A percentile compares a stretch with the other conserved stretches of the same genome.
Evolutionary conservation across 30 jellyfish, hydroid and myxozoan genomes (phyloP).

Genomic region (Hydractinia echinata): DNA sequence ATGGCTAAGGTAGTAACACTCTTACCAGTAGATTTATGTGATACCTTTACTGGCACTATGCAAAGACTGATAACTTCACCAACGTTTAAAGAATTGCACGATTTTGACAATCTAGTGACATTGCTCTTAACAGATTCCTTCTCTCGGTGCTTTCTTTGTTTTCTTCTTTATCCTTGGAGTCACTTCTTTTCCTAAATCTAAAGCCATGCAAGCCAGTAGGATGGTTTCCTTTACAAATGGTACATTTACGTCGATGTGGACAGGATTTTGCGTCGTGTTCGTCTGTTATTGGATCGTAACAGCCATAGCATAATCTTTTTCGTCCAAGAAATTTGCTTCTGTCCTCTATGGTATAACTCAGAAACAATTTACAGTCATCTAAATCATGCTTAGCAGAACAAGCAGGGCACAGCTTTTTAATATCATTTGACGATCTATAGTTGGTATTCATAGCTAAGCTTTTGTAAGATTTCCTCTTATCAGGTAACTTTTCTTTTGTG

Average conservation of each 20-base stretch:
- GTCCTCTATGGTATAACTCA: conserved; percentile 6
- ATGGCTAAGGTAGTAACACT: not conserved
- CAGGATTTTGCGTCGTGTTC: conserved; percentile 22
- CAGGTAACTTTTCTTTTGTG: not conserved
- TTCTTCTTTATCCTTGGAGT: not conserved
- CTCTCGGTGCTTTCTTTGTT: not conserved
- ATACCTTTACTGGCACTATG: conserved; percentile 29
- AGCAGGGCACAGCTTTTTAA: too few species aligned
- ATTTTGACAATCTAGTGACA: too few species aligned
- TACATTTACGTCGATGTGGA: conserved; percentile 19
- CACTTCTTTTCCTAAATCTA: not conserved
- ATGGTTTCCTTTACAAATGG: conserved; percentile 13
- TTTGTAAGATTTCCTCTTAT: not conserved
- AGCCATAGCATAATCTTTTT: too few species aligned
- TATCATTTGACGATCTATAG: too few species aligned
- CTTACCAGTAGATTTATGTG: not conserved
- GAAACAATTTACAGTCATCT: not conserved
- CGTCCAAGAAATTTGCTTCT: conserved; percentile 9
- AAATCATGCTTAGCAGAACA: too few species aligned
- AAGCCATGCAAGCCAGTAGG: conserved; percentile 43
- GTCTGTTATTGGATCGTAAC: too few species aligned
- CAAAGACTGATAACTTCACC: conserved; percentile 38
- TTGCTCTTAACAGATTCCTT: not conserved
- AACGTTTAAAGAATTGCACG: too few species aligned
- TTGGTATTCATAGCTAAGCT: too few species aligned